A percentile compares a stretch with the other conserved stretches of the same genome.
Evolutionary conservation across 2,113 vertebrate genomes (phyloP).

Genomic region (Machaerirhynchus nigripectus): DNA sequence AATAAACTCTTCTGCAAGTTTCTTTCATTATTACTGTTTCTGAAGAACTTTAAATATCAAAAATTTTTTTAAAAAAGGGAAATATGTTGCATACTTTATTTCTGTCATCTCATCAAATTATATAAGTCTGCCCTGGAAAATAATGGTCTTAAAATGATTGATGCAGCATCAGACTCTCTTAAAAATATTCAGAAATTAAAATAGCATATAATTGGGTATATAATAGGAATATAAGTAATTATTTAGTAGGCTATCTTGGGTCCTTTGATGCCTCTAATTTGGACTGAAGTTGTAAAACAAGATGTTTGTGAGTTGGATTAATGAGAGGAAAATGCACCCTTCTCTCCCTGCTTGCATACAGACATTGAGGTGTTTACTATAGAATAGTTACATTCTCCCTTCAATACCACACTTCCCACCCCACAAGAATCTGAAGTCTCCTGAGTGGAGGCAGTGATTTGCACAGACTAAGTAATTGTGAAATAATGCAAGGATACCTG

Average conservation of each 20-base stretch:
- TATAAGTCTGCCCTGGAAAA: background rate
- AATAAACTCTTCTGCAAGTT: conserved; percentile 11
- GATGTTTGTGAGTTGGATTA: background rate
- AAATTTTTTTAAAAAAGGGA: conserved; percentile 12
- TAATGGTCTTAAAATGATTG: background rate
- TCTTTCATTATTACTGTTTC: conserved; percentile 5
- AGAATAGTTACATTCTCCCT: background rate
- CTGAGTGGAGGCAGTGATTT: background rate
- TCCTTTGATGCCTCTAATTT: background rate
- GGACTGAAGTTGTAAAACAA: background rate
- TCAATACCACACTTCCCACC: background rate
- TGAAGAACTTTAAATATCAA: background rate
- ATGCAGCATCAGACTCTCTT: background rate
- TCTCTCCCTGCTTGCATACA: background rate
- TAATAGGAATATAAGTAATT: background rate
- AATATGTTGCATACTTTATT: conserved; percentile 8
- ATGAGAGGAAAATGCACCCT: background rate
- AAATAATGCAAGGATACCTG: background rate
- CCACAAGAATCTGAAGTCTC: background rate
- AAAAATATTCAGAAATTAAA: background rate
- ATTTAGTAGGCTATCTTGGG: background rate
- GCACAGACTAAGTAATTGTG: background rate
- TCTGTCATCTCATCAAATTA: background rate
- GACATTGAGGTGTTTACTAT: background rate
- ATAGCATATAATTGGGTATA: background rate